phyloP scores from a whole-genome alignment of 2,797 vertebrate species.

The Hozukius guyotensis region DNA sequence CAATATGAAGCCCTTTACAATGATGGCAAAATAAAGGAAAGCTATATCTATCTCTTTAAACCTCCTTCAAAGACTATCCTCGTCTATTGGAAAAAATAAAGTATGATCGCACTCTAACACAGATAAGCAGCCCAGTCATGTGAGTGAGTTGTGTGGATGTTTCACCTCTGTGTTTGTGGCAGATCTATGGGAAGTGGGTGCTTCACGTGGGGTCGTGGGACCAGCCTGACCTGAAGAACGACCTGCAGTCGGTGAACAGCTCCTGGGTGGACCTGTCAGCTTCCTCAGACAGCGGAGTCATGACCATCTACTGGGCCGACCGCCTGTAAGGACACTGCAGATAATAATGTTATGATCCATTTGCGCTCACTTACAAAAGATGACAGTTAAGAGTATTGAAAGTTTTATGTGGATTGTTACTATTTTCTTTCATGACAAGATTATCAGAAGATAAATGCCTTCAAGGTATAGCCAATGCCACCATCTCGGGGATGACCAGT shows the following conservation, averaged over 20 bases:
- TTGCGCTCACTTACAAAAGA: background rate
- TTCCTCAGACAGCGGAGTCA: constrained; percentile 58
- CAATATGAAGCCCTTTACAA: background rate
- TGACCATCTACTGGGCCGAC: constrained; percentile 78
- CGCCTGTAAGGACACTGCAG: constrained; percentile 66
- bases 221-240: constrained; percentile 55
- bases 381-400: background rate
- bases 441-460: constrained; percentile 63
- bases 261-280: constrained; percentile 76
- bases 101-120: background rate
- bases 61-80: background rate
- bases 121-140: background rate
- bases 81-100: background rate
- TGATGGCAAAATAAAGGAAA: background rate
- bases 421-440: constrained; percentile 29
- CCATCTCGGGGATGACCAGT: constrained; percentile 70
- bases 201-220: constrained; percentile 74
- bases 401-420: background rate
- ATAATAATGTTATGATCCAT: background rate
- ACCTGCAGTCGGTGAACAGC: constrained; percentile 64
- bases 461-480: constrained; percentile 69
- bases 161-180: background rate
- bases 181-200: constrained; percentile 81
- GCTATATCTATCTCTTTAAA: background rate
- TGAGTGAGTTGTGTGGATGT: background rate